A percentile compares a stretch with the other conserved stretches of the same genome.
Evolutionary conservation across 2,113 vertebrate species (phyloP).

Genomic region (Cyanistes caeruleus): DNA sequence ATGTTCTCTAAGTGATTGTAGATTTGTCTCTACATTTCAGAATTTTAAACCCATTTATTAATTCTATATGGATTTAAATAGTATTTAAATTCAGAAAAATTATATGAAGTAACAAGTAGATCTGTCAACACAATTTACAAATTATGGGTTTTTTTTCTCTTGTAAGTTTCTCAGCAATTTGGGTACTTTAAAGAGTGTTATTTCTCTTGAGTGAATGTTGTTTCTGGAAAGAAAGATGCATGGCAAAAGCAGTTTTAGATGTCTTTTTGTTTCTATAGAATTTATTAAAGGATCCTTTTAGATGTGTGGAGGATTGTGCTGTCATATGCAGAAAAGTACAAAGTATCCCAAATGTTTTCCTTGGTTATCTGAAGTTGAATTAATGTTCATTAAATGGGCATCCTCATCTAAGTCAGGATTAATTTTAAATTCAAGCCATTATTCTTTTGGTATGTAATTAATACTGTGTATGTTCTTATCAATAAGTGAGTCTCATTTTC

Average conservation of each 20-base stretch:
- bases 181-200: neutral
- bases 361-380: neutral
- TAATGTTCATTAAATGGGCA: neutral
- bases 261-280: neutral
- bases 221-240: neutral
- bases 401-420: neutral
- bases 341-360: neutral
- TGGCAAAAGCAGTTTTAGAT: neutral
- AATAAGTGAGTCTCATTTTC: slow-evolving; percentile 19
- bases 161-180: neutral
- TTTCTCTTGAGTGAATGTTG: neutral
- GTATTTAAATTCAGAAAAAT: neutral
- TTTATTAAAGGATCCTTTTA: neutral
- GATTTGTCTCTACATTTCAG: neutral
- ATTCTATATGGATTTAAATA: neutral
- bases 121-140: neutral
- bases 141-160: neutral
- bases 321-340: neutral
- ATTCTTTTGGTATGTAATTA: neutral
- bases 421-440: slow-evolving; percentile 15
- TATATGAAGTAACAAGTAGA: neutral
- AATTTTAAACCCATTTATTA: neutral
- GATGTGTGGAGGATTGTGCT: neutral
- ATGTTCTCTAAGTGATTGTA: neutral
- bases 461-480: neutral